Evolutionary conservation across 2,797 vertebrate genomes (phyloP).

Genomic region (Myioborus miniatus): DNA sequence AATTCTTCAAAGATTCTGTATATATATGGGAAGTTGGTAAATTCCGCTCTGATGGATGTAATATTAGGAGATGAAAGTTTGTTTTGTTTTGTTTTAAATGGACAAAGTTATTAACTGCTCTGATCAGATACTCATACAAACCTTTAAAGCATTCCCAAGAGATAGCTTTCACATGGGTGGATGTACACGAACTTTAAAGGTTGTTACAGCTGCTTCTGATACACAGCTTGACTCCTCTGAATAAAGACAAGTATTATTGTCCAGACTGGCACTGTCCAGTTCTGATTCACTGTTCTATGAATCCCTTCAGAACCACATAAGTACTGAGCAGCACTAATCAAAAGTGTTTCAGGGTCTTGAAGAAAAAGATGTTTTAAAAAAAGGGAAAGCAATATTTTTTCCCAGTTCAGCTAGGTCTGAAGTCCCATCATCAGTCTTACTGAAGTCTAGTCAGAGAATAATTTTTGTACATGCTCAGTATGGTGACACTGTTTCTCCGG

Average conservation of each 20-base stretch:
- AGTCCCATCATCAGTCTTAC: not conserved
- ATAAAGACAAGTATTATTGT: not conserved
- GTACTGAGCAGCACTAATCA: not conserved
- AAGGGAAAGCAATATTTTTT: not conserved
- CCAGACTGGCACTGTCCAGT: not conserved
- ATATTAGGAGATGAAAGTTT: not conserved
- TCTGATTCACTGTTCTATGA: not conserved
- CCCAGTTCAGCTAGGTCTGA: not conserved
- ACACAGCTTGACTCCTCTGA: not conserved
- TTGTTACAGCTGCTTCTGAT: not conserved
- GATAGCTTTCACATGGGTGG: not conserved
- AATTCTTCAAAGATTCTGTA: not conserved
- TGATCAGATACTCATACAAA: not conserved
- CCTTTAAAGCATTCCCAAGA: not conserved
- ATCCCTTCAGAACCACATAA: not conserved
- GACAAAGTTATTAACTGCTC: not conserved
- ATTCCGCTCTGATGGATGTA: not conserved
- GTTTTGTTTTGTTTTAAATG: rapidly evolving
- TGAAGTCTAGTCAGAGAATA: not conserved
- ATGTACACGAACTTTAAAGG: not conserved
- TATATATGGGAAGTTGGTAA: not conserved
- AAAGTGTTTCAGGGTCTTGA: not conserved
- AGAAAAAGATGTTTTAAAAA: not conserved
- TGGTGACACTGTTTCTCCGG: not conserved
- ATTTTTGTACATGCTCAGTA: not conserved